Base-by-base conservation (phyloP, 2,888 invertebrate genomes). In the Pycnomerus fuliginosus region DNA sequence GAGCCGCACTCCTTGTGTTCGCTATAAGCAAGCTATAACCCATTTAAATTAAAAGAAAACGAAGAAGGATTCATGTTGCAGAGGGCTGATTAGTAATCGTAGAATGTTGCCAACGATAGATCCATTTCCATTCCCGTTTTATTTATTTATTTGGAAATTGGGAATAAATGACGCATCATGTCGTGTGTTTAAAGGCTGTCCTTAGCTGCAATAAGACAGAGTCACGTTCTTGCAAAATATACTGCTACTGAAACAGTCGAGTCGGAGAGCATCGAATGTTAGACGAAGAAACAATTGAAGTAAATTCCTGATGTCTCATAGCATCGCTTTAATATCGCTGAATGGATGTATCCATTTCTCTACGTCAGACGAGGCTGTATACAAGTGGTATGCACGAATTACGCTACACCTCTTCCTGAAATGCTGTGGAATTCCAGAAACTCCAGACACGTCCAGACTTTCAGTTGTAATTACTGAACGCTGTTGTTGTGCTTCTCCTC, bases 381-480 rank as follows among this genome's bases (percentile, higher is more conserved):
- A 48, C 52, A 37, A 50, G 42, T 50, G 62, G 63, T 60, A 64
- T 65, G 62, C 62, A 61, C 63, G 61, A 61, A 58, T 60, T 58
- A 56, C 56, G 55, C 44, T 56, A 52, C 57, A 60, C 65, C 61
- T 60, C 60, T 56, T 60, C 55, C 58, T 53, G 56, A 45, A 57
- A 51, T 53, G 52, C 54, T 55, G 48, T 60, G 67, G 67, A 67
- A 68, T 68, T 57, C 62, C 57, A 65, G 64, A 58, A 64, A 65
- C 68, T 67, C 63, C 56, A 65, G 67, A 66, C 68, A 67, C 66
- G 67, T 67, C 65, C 69, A 65, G 65, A 64, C 64, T 67, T 67
- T 65, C 65, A 57, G 59, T 53, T 60, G 67, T 65, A 67, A 68
- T 67, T 68, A 66, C 64, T 52, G 57, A 58, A 60, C 58, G 61